Percentiles rank a stretch among this genome's conserved stretches.
Evolutionary conservation across 2,797 vertebrate genomes (phyloP).

Genomic region (Etheostoma perlongum): DNA sequence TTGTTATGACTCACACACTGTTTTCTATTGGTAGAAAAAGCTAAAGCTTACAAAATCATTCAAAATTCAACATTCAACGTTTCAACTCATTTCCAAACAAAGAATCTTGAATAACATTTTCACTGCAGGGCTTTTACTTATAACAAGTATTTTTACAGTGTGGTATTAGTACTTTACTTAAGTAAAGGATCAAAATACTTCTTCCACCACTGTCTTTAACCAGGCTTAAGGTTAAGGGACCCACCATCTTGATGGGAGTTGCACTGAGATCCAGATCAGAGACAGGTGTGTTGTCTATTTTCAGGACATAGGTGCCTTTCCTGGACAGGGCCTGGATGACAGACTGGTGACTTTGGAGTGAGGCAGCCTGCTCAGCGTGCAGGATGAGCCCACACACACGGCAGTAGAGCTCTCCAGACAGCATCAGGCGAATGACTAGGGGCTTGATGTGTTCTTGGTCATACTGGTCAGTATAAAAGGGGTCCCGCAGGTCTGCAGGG

Average conservation of each 20-base stretch:
- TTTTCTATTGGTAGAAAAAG: not conserved
- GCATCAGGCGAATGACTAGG: conserved; percentile 90
- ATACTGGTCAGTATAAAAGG: conserved; percentile 97
- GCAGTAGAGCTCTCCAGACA: conserved; percentile 95
- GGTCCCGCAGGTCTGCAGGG: conserved; percentile 92
- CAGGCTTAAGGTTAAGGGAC: conserved; percentile 40
- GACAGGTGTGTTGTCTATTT: conserved; percentile 89
- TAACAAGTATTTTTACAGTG: too few species aligned
- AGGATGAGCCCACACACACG: conserved; percentile 92
- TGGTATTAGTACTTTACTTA: too few species aligned
- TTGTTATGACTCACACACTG: conserved; percentile 9
- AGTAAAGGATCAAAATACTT: too few species aligned
- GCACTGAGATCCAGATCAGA: conserved; percentile 90
- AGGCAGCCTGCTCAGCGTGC: conserved; percentile 89
- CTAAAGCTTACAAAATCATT: not conserved
- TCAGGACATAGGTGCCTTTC: conserved; percentile 94
- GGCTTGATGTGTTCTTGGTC: conserved; percentile 98
- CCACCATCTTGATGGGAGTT: conserved; percentile 95
- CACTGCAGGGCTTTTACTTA: too few species aligned
- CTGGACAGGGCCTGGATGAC: conserved; percentile 93
- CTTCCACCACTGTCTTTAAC: not conserved
- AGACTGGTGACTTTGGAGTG: conserved; percentile 90
- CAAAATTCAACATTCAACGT: not conserved
- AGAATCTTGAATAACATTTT: not conserved
- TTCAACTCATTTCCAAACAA: not conserved